Evolutionary conservation across 2,113 vertebrate species (phyloP).

Genomic region (Thamnophis sirtalis): DNA sequence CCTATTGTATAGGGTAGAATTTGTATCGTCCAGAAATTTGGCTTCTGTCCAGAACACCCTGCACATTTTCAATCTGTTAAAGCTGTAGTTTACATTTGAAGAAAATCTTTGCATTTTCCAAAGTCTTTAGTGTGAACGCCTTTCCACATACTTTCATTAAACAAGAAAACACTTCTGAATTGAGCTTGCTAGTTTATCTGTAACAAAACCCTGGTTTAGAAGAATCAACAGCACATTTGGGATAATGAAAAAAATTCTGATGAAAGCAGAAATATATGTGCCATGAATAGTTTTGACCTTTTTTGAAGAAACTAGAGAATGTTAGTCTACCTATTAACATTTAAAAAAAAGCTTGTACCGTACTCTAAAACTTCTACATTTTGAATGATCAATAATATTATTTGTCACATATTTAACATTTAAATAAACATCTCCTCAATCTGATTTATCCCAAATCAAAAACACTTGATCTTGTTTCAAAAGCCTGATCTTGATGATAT

Average conservation of each 20-base stretch:
- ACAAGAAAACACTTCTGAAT: not conserved
- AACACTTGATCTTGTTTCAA: slow-evolving; percentile 18
- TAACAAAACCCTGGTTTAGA: not conserved
- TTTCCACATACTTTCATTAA: not conserved
- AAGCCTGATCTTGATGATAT: not conserved
- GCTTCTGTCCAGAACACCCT: not conserved
- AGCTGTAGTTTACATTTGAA: not conserved
- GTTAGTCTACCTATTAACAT: not conserved
- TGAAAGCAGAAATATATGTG: not conserved
- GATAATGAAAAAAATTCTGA: not conserved
- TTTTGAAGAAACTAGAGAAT: not conserved
- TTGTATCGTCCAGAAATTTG: not conserved
- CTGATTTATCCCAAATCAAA: not conserved
- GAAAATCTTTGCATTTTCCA: not conserved
- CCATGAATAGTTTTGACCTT: not conserved
- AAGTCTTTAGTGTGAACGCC: not conserved
- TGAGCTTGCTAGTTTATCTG: not conserved
- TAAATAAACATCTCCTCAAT: not conserved
- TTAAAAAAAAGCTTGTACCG: not conserved
- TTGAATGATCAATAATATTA: not conserved
- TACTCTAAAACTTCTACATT: not conserved
- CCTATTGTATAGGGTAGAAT: not conserved
- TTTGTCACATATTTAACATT: not conserved
- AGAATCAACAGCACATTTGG: not conserved
- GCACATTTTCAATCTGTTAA: not conserved